phyloP scores from a whole-genome alignment of 2,113 vertebrate genomes.

The Casuarius casuarius region DNA sequence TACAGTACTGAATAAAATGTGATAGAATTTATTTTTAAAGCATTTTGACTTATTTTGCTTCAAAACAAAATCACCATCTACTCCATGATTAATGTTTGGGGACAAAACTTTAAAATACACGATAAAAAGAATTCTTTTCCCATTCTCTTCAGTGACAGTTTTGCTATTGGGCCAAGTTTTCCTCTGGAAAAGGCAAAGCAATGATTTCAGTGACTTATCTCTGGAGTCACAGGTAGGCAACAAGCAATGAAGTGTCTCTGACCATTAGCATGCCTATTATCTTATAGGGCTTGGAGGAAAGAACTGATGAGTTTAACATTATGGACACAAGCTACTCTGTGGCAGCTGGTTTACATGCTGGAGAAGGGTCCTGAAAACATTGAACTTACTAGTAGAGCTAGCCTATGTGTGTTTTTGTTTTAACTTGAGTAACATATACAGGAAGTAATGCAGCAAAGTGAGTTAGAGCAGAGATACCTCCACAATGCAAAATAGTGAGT shows the following conservation, averaged over 20 bases:
- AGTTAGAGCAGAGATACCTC: not conserved
- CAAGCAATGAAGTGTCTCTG: not conserved
- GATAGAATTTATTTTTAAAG: not conserved
- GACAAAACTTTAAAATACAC: not conserved
- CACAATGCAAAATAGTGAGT: not conserved
- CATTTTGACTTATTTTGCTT: not conserved
- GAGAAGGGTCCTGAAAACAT: not conserved
- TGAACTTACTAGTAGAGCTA: not conserved
- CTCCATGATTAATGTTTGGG: not conserved
- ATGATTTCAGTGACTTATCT: not conserved
- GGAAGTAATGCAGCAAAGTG: not conserved
- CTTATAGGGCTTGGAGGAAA: not conserved
- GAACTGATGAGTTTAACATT: not conserved
- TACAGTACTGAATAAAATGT: not conserved
- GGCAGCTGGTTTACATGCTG: not conserved
- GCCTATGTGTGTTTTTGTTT: not conserved
- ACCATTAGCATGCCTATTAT: not conserved
- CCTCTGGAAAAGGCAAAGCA: not conserved
- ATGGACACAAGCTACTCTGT: not conserved
- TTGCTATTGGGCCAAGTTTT: not conserved
- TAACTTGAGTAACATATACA: not conserved
- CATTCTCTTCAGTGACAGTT: not conserved
- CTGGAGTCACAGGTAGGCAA: not conserved
- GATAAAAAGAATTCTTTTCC: not conserved
- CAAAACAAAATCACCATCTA: not conserved